Base-by-base conservation (phyloP, 2,888 invertebrate species). In the Epirrhoe alternata region DNA sequence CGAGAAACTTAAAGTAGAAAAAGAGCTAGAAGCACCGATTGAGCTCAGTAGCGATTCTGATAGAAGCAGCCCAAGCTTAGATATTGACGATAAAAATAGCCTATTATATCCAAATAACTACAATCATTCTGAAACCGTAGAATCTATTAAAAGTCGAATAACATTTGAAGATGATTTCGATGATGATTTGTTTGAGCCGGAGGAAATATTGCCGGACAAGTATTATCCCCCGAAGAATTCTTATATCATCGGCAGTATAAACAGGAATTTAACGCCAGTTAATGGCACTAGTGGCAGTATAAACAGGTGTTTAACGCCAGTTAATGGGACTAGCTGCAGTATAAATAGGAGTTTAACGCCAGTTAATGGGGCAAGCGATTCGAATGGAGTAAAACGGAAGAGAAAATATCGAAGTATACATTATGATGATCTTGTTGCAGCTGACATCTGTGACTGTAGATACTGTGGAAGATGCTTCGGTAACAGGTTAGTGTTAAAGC, bases 401-500 rank as follows among this genome's bases (percentile, higher is more conserved):
- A 54, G 35, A 49, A 17, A 10, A 10, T 60, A 24, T 31, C 24
- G 66, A 3, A 79, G 79, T 70, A 71, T 86, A 0, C 82, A 82
- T 70, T 84, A 80, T 49, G 77, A 86, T 30, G 76, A 79, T 0
- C 61, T 88, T 4, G 49, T 79, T 0, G 73, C 59, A 4, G 74
- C 79, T 0, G 78, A 79, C 0, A 38, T 76, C 0, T 81, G 70
- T 71, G 53, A 67, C 0, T 88, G 88, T 54, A 78, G 61, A 14
- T 76, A 64, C 1, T 88, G 88, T 52, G 50, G 50, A 0, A 64
- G 69, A 5, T 61, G 64, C 0, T 87, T 84, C 58, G 75, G 76
- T 17, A 80, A 76, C 33, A 80, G 86, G 87, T 86, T 16, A 80
- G 81, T 74, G 24, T 35, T 45, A n/a, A 2, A n/a, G 6, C 12